Evolutionary conservation across 2,888 invertebrate genomes (phyloP).

Genomic region (Drosophila anomelani): DNA sequence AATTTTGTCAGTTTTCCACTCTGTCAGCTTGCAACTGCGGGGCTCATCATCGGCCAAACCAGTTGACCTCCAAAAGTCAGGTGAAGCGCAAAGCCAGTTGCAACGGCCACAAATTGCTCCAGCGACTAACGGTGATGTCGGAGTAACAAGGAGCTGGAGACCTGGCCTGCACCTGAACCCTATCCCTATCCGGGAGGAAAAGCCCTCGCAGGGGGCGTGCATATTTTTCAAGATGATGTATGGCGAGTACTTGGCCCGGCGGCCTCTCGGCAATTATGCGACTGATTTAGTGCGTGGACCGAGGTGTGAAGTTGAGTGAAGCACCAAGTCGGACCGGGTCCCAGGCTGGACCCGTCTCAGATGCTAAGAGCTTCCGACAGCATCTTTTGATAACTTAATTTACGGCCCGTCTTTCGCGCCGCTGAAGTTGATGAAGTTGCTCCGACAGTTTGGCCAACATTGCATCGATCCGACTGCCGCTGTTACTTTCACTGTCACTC

Average conservation of each 20-base stretch:
- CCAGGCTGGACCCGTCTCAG: slow-evolving; percentile 28
- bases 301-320: slow-evolving; percentile 77
- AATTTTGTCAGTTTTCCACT: slow-evolving; percentile 49
- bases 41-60: slow-evolving; percentile 36
- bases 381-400: slow-evolving; percentile 77
- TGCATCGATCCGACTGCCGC: slow-evolving; percentile 45
- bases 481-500: slow-evolving; percentile 76
- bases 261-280: slow-evolving; percentile 68
- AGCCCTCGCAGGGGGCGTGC: slow-evolving; percentile 62
- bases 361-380: slow-evolving; percentile 80
- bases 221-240: slow-evolving; percentile 74
- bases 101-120: slow-evolving; percentile 38
- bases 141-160: slow-evolving; percentile 40
- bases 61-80: slow-evolving; percentile 69
- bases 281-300: slow-evolving; percentile 76
- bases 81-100: slow-evolving; percentile 37
- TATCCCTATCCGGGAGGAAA: slow-evolving; percentile 31
- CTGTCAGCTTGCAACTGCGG: slow-evolving; percentile 32
- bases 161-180: slow-evolving; percentile 42
- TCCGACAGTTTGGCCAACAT: slow-evolving; percentile 37
- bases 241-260: slow-evolving; percentile 56
- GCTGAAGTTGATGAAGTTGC: slow-evolving; percentile 66
- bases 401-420: slow-evolving; percentile 61
- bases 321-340: slow-evolving; percentile 18
- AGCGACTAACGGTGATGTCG: slow-evolving; percentile 43